A percentile compares a stretch with the other conserved stretches of the same genome.
These are phyloP conservation scores for Rhingia campestris DNA, from an alignment of 2,888 invertebrate genomes.

Conservation along the genomic window DNA sequence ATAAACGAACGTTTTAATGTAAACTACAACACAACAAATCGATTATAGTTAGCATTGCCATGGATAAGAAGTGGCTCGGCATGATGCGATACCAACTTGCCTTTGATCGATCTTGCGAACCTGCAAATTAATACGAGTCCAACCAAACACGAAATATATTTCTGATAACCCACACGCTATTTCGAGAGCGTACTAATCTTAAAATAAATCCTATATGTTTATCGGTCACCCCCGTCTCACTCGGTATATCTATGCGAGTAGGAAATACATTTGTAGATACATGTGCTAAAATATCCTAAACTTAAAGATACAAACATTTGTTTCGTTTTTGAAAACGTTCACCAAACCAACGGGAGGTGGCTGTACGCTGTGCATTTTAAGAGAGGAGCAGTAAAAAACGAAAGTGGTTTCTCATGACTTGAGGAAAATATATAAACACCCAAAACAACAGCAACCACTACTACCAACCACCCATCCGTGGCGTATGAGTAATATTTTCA, in stretches of 20 bases:
- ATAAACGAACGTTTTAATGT: slow-evolving; percentile 57
- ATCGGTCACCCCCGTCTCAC: slow-evolving; percentile 47
- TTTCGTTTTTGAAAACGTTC: slow-evolving; percentile 20
- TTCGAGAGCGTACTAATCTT: slow-evolving; percentile 51
- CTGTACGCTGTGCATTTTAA: slow-evolving; percentile 9
- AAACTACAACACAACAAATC: slow-evolving; percentile 44
- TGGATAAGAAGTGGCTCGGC: background rate
- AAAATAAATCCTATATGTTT: slow-evolving; percentile 64
- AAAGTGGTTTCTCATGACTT: slow-evolving; percentile 45
- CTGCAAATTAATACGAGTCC: slow-evolving; percentile 29
- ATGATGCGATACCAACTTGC: slow-evolving; percentile 22
- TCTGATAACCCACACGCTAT: slow-evolving; percentile 70
- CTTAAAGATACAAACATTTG: slow-evolving; percentile 19
- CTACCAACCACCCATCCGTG: background rate
- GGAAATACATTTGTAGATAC: slow-evolving; percentile 30
- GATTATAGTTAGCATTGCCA: slow-evolving; percentile 36
- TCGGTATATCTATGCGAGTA: slow-evolving; percentile 1
- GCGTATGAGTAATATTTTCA: slow-evolving; percentile 54
- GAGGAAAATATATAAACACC: slow-evolving; percentile 1
- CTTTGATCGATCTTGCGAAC: slow-evolving; percentile 19
- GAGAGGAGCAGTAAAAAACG: slow-evolving; percentile 23
- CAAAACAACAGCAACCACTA: background rate
- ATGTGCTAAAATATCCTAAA: slow-evolving; percentile 33
- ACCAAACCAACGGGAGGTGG: slow-evolving; percentile 36
- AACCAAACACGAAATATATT: slow-evolving; percentile 54